phyloP scores from a whole-genome alignment of 2,113 vertebrate genomes.

The Menura novaehollandiae region DNA sequence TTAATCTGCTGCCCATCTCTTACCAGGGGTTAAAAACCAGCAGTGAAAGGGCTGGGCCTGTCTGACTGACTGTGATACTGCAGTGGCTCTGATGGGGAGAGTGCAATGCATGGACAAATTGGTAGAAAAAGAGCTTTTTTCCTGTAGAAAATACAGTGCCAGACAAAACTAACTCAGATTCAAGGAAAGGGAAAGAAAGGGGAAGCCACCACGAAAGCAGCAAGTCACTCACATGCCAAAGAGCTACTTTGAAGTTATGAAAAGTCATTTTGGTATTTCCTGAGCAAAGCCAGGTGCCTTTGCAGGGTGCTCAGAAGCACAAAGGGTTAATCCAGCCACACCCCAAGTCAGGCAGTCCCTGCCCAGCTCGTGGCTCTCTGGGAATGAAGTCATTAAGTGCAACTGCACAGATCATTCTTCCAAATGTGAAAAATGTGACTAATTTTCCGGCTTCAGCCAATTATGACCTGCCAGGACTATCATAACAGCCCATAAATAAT shows the following conservation, averaged over 20 bases:
- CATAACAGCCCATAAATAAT: conserved; percentile 59
- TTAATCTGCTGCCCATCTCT: neutral
- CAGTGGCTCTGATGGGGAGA: neutral
- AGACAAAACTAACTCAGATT: neutral
- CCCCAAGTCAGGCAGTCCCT: neutral
- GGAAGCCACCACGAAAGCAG: neutral
- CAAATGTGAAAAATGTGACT: conserved; percentile 55
- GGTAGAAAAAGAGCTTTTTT: neutral
- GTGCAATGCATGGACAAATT: too few species aligned
- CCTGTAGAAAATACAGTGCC: neutral
- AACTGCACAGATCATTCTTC: conserved; percentile 36
- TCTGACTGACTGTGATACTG: neutral
- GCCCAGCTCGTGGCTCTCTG: neutral
- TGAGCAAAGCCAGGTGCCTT: neutral
- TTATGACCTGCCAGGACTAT: conserved; percentile 60
- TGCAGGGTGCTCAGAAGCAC: neutral
- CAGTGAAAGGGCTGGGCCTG: neutral
- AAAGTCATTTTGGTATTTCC: neutral
- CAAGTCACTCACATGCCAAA: neutral
- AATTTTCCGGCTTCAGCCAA: conserved; percentile 55
- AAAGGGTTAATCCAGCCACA: neutral
- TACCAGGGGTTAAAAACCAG: neutral
- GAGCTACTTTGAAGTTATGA: neutral
- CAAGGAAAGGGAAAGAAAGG: neutral
- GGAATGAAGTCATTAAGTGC: conserved; percentile 50